Base-by-base conservation (phyloP, 2,113 vertebrate genomes). In the Propithecus coquereli region DNA sequence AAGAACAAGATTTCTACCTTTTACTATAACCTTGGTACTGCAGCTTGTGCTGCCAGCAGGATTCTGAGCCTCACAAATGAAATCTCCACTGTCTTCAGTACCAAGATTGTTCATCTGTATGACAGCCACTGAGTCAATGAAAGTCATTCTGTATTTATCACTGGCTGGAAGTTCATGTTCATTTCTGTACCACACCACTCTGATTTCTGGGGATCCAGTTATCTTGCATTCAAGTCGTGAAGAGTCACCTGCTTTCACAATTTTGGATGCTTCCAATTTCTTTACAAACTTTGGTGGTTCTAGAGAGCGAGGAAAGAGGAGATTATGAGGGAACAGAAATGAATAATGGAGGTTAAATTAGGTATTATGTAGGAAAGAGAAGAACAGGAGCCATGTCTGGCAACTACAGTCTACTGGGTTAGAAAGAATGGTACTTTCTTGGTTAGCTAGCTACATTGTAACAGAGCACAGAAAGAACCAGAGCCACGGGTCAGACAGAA, bases 251-350 rank as follows among this genome's bases (percentile, higher is more conserved):
- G 99, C 99, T 98, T 99, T 99, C 97, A 99, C 98, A 97, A 99
- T 98, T 98, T 99, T 99, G 98, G 98, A 91, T 8, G 98, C 97
- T 90, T 99, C 99, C 96, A 99, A 99, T 98, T 99, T 99, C 99
- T 99, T 99, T 85, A 99, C 94, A 99, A 99, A 99, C 94, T 99
- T 99, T 32, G 99, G 99, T 96, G 99, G 99, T 99, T 99, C 99
- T 99, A 99, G 96, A 99, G 99, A 99, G 97, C 92, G 97, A 99
- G 98, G 98, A 97, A 98, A 97, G 98, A 96, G 84, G 79, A 80
- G 37, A 84, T 79, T 50, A 97, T 87, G 45, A 98, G 32, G 82
- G 47, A 47, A 40, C 3, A 32, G 93, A 65, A 54, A 90, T 14
- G 50, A 71, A 70, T 50, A 66, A 90, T 70, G 89, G 27, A 73